Evolutionary conservation across 2,797 vertebrate genomes (phyloP).

Genomic region (Liasis olivaceus): DNA sequence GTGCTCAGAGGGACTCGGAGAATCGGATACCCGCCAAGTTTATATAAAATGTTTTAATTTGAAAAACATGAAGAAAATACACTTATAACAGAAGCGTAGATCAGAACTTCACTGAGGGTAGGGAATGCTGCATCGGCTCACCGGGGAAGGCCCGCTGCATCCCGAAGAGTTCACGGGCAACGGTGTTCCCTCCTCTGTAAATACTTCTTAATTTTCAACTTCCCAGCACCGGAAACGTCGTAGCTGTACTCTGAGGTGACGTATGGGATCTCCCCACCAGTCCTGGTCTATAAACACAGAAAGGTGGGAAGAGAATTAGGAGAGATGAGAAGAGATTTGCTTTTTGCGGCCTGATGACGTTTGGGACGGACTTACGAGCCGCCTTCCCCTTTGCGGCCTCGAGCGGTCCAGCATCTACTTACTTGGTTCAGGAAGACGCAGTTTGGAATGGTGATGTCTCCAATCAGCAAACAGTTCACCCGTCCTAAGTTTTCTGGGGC

Average conservation of each 20-base stretch:
- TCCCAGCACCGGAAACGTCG: slow-evolving; percentile 84
- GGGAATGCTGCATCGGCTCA: accelerated
- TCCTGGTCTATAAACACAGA: slow-evolving; percentile 74
- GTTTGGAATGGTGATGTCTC: slow-evolving; percentile 82
- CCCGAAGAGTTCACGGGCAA: slow-evolving; percentile 20
- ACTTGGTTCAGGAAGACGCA: slow-evolving; percentile 88
- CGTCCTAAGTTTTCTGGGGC: slow-evolving; percentile 78
- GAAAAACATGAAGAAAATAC: slow-evolving; percentile 25
- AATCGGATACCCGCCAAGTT: background rate
- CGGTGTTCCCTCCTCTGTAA: slow-evolving; percentile 62
- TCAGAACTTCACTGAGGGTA: accelerated
- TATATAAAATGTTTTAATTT: slow-evolving; percentile 39
- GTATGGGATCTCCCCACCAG: slow-evolving; percentile 85
- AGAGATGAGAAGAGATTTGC: background rate
- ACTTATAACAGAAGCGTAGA: accelerated
- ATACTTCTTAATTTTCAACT: slow-evolving; percentile 80
- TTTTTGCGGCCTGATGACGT: background rate
- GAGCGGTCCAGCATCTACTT: background rate
- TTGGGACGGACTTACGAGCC: too few species aligned
- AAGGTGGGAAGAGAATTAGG: background rate
- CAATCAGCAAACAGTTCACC: slow-evolving; percentile 92
- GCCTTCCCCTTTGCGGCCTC: accelerated
- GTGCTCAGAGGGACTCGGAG: accelerated
- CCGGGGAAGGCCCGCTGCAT: accelerated
- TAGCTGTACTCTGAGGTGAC: slow-evolving; percentile 90